Base-by-base conservation (phyloP, 2,888 invertebrate genomes). In the Hyposoter didymator region DNA sequence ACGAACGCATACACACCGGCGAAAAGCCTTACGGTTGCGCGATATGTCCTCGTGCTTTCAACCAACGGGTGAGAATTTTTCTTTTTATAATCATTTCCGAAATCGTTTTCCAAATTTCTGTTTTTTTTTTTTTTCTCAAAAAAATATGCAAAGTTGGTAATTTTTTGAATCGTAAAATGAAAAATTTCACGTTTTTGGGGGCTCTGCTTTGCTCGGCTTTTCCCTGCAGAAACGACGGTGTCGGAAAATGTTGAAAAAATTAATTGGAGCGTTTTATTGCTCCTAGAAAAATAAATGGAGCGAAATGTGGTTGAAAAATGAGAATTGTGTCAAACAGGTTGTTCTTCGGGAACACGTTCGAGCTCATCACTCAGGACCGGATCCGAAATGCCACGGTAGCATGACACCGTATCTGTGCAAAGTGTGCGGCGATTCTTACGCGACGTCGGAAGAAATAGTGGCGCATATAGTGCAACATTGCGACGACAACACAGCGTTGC, bases 1-100 rank as follows among this genome's bases (percentile, higher is more conserved):
- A 98, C 92, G 98, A 98, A 91, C 95, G 98, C 12, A 98, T 98
- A 90, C 98, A 98, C 90, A 98, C 98, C 0, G 97, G 97, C 35
- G 97, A 97, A 91, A 98, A 98, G 91, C 98, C 98, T 0, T 98
- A 98, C 91, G 97, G 97, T 10, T 98, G 98, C 92, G 97, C 97
- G 0, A 97, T 98, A 66, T 98, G 98, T 90, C 97, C 97, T 22
- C 96, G 97, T 84, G 98, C 98, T 43, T 98, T 98, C 94, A 98
- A 98, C 94, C 98, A 98, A 93, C 96, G 97, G 89, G 93, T 93
- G 88, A 91, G 91, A 59, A 72, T 62, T 45, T 12, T 67, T 62
- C 1, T 4, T 8, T 35, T 22, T 6, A 55, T 28, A 14, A 22
- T 12, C 3, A 19, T 8, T 19, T 52, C 19, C 7, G 10, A 55